Evolutionary conservation across 1,140 invertebrate genomes (phyloP), one percentile per base, ranked within the genome.

Genomic region (Lanistes nyassanus): DNA sequence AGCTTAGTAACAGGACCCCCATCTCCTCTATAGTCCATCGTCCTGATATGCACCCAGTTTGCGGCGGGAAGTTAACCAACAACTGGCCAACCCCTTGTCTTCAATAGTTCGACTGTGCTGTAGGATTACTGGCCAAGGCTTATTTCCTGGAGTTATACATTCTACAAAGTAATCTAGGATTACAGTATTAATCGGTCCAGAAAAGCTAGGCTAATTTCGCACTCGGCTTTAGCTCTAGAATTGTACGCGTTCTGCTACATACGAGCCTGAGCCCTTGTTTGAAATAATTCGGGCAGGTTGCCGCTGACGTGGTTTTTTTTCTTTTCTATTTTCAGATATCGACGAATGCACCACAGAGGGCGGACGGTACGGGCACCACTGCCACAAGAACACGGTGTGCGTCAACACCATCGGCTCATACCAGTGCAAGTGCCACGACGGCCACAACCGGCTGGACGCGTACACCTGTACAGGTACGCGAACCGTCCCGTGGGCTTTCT

Each of bases 331-430:
- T 84, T 67, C 82, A 89, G 88, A 89, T 79, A 82, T 86, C 66
- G 76, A 89, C 79, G 88, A 89, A 78, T 89, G 88, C 77, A 60
- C 76, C 19, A 69, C 71, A 11, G 74, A 81, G 47, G 87, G 86
- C n/a, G 85, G 84, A 11, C 80, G 79, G 62, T 56, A 77, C 76
- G 87, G 86, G 5, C 95, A 82, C 93, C 92, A 87, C 94, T 92
- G 42, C 95, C 94, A 90, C 93, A 93, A 80, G 88, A 91, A 84
- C 92, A 94, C 95, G 23, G 71, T 81, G 26, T 89, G 88, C 74
- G 80, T 87, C n/a, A 89, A 89, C 77, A 87, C 83, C 0, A 76
- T 84, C 29, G 88, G 88, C 47, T 84, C 85, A 13, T 89, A 88
- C 76, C 76, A 78, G 42, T 89, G 88, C 74, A 77, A 82, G 66